phyloP scores from a whole-genome alignment of 2,888 invertebrate species.

The Cybosia mesomella region DNA sequence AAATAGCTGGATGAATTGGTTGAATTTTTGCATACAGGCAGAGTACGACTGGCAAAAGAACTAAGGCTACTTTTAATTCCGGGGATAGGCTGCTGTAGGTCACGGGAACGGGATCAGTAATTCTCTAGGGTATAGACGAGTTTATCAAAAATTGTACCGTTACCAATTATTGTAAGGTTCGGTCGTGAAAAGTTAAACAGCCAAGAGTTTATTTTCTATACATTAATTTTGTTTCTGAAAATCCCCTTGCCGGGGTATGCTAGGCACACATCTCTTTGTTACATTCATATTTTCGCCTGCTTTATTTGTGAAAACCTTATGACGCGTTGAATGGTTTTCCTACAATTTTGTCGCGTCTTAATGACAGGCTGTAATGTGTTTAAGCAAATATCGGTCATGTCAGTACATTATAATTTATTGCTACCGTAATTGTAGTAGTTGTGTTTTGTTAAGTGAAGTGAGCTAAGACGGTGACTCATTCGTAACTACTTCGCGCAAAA shows the following conservation, averaged over 20 bases:
- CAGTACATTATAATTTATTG: slow-evolving; percentile 9
- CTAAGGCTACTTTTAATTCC: no score
- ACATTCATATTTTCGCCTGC: not conserved
- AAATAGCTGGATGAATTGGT: not conserved
- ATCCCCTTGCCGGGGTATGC: no score
- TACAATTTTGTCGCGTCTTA: not conserved
- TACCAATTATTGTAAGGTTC: no score
- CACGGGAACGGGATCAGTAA: no score
- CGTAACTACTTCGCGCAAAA: slow-evolving; percentile 31
- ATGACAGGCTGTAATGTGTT: not conserved
- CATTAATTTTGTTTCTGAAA: no score
- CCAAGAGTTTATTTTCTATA: no score
- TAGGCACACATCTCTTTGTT: not conserved
- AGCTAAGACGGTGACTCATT: slow-evolving; percentile 30
- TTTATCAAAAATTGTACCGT: not conserved
- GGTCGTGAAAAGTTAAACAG: no score
- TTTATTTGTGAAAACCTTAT: not conserved
- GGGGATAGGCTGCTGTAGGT: no score
- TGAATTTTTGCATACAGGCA: no score
- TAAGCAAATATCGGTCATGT: not conserved
- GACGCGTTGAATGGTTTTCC: not conserved
- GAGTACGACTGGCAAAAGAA: not conserved
- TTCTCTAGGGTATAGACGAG: no score
- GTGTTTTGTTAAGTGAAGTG: slow-evolving; percentile 22
- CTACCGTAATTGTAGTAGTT: slow-evolving; percentile 21